Evolutionary conservation across 2,797 vertebrate genomes (phyloP), one percentile per base, ranked within the genome.

Genomic region (Galaxias olidus): DNA sequence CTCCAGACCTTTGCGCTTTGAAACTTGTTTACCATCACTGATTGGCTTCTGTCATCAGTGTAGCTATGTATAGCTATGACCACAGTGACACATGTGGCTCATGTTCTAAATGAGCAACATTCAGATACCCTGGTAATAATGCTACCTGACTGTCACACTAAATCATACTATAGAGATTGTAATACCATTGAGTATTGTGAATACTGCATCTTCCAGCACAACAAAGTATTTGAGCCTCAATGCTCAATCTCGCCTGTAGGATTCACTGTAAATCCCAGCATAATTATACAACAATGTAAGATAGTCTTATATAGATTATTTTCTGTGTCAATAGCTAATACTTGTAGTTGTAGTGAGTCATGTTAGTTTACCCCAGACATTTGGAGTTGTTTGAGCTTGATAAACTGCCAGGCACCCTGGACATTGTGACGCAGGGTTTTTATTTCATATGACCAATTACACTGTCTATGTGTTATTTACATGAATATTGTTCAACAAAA

Each of bases 401-500:
- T 15, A 64, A 40, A 43, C 56, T 46, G 61, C 45, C 20, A 47
- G 30, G 43, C 51, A 45, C 44, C 20, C 43, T 52, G 46, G 42
- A 66, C 53, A 47, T 61, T 41, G 48, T 66, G 59, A 52, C 49
- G 52, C 52, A 45, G 52, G 59, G 17, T 63, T 72, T 51, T 52
- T 30, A 41, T 65, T 61, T 63, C 54, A 63, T 43, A 62, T 55
- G 47, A 13, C 19, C 13, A 51, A 50, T 74, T 65, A 76, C 72
- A 64, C 76, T 74, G 72, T 66, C 59, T 50, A 42, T 62, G 49
- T 52, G 53, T 56, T 63, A 77, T 73, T 75, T 56, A 10, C 41
- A 42, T 19, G 50, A 44, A 57, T 65, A 63, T 52, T 59, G 48
- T n/a, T 66, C 49, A 40, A 66, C 45, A 53, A 63, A 44, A 68